Evolutionary conservation across 2,797 vertebrate species (phyloP).

Genomic region (Myotis daubentonii): DNA sequence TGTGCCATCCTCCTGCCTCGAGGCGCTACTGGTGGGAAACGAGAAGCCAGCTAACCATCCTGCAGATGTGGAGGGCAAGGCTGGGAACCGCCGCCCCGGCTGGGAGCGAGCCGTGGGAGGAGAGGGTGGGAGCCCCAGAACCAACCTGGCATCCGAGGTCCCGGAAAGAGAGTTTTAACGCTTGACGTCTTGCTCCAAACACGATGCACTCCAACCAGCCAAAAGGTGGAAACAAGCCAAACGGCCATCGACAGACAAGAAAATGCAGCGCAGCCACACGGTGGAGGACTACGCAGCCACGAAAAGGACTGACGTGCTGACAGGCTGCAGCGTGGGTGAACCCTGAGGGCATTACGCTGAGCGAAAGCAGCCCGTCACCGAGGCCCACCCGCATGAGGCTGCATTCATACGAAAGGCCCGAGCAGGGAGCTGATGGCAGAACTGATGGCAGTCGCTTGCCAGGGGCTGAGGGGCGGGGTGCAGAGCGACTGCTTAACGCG

Average conservation of each 20-base stretch:
- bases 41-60: background rate
- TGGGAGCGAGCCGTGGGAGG: too few species aligned
- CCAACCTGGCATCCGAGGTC: background rate
- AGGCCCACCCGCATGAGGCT: background rate
- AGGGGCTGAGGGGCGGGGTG: background rate
- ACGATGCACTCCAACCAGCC: accelerated
- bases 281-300: background rate
- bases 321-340: accelerated
- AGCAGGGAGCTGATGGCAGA: background rate
- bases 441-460: too few species aligned
- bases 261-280: accelerated
- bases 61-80: background rate
- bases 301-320: background rate
- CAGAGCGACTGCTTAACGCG: accelerated
- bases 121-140: background rate
- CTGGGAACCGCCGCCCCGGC: background rate
- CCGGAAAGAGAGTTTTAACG: background rate
- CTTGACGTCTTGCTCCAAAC: background rate
- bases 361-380: background rate
- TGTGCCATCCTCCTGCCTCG: accelerated
- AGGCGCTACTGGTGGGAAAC: background rate
- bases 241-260: background rate
- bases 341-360: background rate
- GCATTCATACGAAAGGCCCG: accelerated
- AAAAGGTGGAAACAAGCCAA: background rate